Conservation (phyloP, 2,113 vertebrate species). For the Sinocyclocheilus maitianheensis region DNA sequence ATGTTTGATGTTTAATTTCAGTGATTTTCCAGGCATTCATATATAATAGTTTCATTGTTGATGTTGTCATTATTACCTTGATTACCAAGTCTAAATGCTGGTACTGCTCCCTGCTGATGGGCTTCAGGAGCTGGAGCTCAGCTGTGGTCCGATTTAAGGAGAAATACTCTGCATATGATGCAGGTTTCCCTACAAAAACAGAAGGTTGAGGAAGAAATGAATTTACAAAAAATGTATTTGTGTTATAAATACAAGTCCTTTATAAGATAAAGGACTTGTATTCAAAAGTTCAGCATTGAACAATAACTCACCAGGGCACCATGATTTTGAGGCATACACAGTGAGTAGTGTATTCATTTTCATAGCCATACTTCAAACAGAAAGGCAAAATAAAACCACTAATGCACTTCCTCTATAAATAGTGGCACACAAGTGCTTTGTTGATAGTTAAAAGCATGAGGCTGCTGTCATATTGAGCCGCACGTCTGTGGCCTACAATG, state of each 20-base stretch:
- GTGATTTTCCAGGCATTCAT: background rate
- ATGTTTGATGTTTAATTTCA: background rate
- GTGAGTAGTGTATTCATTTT: conserved; percentile 1
- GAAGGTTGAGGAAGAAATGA: background rate
- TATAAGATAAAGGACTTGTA: background rate
- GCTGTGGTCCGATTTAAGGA: conserved; percentile 88
- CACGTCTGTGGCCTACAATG: conserved; percentile 10
- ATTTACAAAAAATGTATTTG: too few species aligned
- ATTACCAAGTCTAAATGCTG: conserved; percentile 96
- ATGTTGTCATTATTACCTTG: conserved; percentile 82
- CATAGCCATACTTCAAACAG: background rate
- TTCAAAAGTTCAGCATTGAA: background rate
- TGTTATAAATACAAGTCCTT: too few species aligned
- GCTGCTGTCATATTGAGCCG: conserved; percentile 4
- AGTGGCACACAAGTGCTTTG: conserved; percentile 16
- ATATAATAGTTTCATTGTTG: background rate
- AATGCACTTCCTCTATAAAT: conserved; percentile 25
- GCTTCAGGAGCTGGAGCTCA: conserved; percentile 85
- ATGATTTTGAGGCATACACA: conserved; percentile 7
- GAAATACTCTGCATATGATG: conserved; percentile 87
- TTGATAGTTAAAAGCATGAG: conserved; percentile 15
- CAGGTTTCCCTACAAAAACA: conserved; percentile 84
- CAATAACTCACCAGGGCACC: conserved; percentile 24
- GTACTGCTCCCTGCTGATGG: conserved; percentile 87
- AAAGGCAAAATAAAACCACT: background rate